phyloP scores from a whole-genome alignment of 2,797 vertebrate species.

The Chromobotia macracanthus region DNA sequence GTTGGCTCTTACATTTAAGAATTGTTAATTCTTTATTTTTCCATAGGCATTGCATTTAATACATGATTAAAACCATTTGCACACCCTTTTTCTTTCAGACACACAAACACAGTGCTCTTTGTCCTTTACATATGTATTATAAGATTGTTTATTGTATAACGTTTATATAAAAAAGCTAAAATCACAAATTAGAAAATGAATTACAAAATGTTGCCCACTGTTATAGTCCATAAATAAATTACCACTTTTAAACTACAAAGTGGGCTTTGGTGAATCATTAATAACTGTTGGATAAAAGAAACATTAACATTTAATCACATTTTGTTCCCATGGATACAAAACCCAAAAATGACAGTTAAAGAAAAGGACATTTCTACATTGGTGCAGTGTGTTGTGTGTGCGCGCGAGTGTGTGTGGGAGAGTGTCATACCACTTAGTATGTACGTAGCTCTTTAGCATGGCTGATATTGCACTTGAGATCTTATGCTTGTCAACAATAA shows the following conservation, averaged over 20 bases:
- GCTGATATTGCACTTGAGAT: background rate
- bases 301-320: conserved; percentile 41
- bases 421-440: background rate
- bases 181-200: background rate
- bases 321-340: conserved; percentile 44
- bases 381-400: background rate
- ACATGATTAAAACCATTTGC: too few species aligned
- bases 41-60: too few species aligned
- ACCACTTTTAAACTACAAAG: conserved; percentile 1
- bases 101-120: background rate
- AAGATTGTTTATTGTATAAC: background rate
- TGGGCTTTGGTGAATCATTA: conserved; percentile 6
- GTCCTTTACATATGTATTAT: background rate
- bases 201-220: background rate
- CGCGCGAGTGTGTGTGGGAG: conserved; percentile 2
- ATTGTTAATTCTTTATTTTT: too few species aligned
- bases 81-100: background rate
- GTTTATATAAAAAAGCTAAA: background rate
- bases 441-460: conserved; percentile 8
- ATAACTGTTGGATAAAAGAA: background rate
- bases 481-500: conserved; percentile 37
- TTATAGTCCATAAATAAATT: conserved; percentile 27
- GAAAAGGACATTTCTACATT: background rate
- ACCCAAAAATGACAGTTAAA: conserved; percentile 4
- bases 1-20: too few species aligned